These are phyloP conservation scores for Leucoma salicis DNA, from an alignment of 2,888 invertebrate genomes.

Conservation along the genomic window DNA sequence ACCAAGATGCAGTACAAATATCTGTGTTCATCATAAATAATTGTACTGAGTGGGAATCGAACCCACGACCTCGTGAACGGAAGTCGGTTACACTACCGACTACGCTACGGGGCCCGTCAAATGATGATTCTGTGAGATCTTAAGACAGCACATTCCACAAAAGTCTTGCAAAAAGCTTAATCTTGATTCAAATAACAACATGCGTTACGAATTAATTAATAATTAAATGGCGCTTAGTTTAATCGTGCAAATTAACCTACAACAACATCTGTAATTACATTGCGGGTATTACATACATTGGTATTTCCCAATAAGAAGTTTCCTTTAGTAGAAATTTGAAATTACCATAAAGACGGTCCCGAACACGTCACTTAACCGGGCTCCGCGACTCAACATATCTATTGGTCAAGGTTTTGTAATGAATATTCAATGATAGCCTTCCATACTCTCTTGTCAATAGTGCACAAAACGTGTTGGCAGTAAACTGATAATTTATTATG, in stretches of 20 bases:
- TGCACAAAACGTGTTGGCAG: constrained; percentile 30
- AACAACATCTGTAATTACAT: constrained; percentile 24
- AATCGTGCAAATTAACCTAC: constrained; percentile 25
- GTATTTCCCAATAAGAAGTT: constrained; percentile 36
- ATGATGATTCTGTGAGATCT: too few relatives aligned
- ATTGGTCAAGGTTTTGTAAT: constrained; percentile 60
- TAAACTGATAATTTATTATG: constrained; percentile 29
- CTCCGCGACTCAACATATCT: constrained; percentile 41
- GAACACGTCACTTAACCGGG: constrained; percentile 33
- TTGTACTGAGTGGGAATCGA: too few relatives aligned
- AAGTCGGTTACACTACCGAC: too few relatives aligned
- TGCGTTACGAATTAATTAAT: constrained; percentile 16
- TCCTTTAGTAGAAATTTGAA: constrained; percentile 49
- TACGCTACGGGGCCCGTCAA: too few relatives aligned
- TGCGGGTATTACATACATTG: constrained; percentile 28
- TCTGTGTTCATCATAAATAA: too few relatives aligned
- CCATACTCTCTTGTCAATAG: constrained; percentile 39
- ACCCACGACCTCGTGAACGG: too few relatives aligned
- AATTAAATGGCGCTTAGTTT: constrained; percentile 29
- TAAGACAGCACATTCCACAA: too few relatives aligned
- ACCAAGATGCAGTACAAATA: too few relatives aligned
- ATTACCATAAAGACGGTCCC: constrained; percentile 49
- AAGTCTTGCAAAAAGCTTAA: not conserved
- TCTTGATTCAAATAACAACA: constrained; percentile 12
- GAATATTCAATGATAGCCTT: constrained; percentile 53